Evolutionary conservation across 2,888 invertebrate genomes (phyloP).

Genomic region (Lathronympha strigana): DNA sequence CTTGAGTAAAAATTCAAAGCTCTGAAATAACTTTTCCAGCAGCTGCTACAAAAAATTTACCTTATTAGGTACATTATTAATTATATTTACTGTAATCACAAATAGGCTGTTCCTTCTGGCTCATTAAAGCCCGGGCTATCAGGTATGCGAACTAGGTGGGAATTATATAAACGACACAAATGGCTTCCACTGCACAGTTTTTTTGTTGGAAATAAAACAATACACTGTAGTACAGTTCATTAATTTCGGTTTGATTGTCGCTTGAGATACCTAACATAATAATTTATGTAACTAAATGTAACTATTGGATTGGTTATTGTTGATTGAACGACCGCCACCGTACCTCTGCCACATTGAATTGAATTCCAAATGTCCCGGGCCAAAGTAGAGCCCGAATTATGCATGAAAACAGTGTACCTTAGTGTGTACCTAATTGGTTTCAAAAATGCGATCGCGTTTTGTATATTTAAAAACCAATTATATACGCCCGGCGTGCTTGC

Average conservation of each 20-base stretch:
- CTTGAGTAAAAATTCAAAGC: no score
- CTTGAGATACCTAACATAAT: background rate
- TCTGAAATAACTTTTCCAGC: no score
- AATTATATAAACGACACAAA: constrained; percentile 33
- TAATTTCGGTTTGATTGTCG: background rate
- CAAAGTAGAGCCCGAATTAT: constrained; percentile 31
- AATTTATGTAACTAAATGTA: constrained; percentile 17
- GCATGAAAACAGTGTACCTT: constrained; percentile 34
- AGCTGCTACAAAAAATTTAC: no score
- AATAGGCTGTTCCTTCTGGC: no score
- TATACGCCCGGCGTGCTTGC: constrained; percentile 57
- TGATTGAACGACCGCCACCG: background rate
- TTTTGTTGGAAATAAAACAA: constrained; percentile 7
- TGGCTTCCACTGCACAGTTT: constrained; percentile 9
- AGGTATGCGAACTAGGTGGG: constrained; percentile 41
- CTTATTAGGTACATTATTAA: no score
- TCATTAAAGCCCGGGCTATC: constrained; percentile 8
- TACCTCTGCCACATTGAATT: constrained; percentile 20
- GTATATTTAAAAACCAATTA: constrained; percentile 57
- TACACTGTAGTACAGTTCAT: no score
- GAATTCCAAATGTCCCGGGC: constrained; percentile 23
- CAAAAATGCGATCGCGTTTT: constrained; percentile 48
- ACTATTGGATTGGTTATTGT: constrained; percentile 22
- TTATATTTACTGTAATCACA: no score
- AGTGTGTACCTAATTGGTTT: constrained; percentile 33